Base-by-base conservation (phyloP, 2,888 invertebrate species). In the Eretmocerus hayati region DNA sequence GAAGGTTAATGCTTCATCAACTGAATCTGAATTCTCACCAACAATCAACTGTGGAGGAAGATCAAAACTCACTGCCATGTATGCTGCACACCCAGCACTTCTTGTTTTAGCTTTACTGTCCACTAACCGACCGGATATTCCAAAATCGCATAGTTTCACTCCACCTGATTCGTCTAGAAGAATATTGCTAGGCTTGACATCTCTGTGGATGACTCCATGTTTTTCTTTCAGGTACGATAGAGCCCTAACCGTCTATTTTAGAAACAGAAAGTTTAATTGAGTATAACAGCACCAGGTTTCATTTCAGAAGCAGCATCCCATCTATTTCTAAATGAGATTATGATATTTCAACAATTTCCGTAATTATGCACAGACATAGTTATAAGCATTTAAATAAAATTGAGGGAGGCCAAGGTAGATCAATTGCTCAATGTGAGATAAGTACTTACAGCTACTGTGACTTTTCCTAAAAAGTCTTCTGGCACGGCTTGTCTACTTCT, bases 131-230 rank as follows among this genome's bases (percentile, higher is more conserved):
- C 97, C 99, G 69, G 96, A 96, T 71, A 99, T 99, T 58, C 99
- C 99, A 77, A 99, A 99, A 81, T 99, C 99, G 76, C 99, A 99
- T 30, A 99, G 77, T 74, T 99, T 99, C 8, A 99, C 90, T 63
- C 89, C 89, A 18, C 97, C 97, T 66, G 84, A 84, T 73, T 90
- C 88, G 73, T 97, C 96, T 59, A 99, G 79, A 56, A 99, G 78
- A 61, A 99, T 99, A 76, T 99, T 99, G 62, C 96, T 96, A 40
- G 99, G 99, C 72, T 97, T 97, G 45, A 97, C 93, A 77, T 97
- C 96, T 71, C 96, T 83, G 74, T 97, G 97, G 67, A 97, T 97
- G 51, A 96, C 94, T 53, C 91, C 94, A 69, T 96, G 97, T 56
- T 81, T 85, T 73, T 95, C 94, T 75, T 99, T 99, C 62, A 99